Percentiles rank a stretch among this genome's conserved stretches.
phyloP scores from a whole-genome alignment of 2,797 vertebrate genomes.

The Sarcophilus harrisii region DNA sequence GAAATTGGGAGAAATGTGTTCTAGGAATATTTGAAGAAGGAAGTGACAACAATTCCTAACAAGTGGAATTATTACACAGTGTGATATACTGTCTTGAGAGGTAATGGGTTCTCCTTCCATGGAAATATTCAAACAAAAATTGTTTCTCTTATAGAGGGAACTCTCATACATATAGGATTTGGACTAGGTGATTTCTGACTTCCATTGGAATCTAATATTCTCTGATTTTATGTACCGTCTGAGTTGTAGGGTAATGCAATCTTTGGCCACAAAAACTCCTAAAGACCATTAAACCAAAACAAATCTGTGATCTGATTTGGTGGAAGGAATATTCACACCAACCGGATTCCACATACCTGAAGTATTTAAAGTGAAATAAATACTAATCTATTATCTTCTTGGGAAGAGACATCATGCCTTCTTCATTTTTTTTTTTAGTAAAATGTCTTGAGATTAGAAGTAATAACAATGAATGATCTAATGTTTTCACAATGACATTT shows the following conservation, averaged over 20 bases:
- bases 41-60: background rate
- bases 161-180: background rate
- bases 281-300: background rate
- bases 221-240: background rate
- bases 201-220: background rate
- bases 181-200: background rate
- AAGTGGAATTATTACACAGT: background rate
- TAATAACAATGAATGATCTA: background rate
- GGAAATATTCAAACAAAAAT: background rate
- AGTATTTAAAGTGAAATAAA: background rate
- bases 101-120: background rate
- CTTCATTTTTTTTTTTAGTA: background rate
- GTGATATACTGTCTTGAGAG: background rate
- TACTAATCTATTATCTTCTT: background rate
- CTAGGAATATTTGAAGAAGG: background rate
- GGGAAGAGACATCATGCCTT: background rate
- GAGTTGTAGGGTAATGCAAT: background rate
- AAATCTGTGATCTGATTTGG: background rate
- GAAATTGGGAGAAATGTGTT: background rate
- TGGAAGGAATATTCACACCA: background rate
- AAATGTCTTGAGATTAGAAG: background rate
- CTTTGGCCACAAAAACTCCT: background rate
- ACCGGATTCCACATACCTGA: background rate
- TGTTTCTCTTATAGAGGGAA: background rate
- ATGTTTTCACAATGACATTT: background rate